Evolutionary conservation across 2,113 vertebrate species (phyloP).

Genomic region (Varanus salvator): DNA sequence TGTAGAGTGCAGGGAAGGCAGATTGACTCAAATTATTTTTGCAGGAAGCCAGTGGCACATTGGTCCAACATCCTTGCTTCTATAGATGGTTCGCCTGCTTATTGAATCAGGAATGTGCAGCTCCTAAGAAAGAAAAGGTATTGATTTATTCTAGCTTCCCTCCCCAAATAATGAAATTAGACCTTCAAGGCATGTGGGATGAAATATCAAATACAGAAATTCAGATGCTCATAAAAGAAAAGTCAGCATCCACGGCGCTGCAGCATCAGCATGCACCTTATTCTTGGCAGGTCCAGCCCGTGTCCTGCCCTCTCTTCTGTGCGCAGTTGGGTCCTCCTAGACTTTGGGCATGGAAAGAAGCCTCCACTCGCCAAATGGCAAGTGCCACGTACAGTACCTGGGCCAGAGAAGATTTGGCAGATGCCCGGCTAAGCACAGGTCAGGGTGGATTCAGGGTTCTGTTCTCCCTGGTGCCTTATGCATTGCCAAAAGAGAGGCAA

Average conservation of each 20-base stretch:
- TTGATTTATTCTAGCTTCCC: neutral
- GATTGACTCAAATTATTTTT: neutral
- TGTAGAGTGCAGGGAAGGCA: neutral
- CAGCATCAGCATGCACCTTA: neutral
- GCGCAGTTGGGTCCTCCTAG: neutral
- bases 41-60: neutral
- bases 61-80: neutral
- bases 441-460: too few species aligned
- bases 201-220: neutral
- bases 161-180: constrained; percentile 8
- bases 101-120: constrained; percentile 16
- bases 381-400: too few species aligned
- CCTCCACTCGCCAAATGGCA: neutral
- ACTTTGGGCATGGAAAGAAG: neutral
- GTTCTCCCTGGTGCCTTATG: too few species aligned
- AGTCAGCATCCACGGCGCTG: neutral
- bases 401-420: too few species aligned
- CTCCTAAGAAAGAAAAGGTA: neutral
- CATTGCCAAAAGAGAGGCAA: too few species aligned
- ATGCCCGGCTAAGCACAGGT: too few species aligned
- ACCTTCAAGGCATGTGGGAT: constrained; percentile 23
- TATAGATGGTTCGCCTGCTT: neutral
- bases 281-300: neutral
- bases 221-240: neutral
- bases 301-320: neutral